Evolutionary conservation across 2,797 vertebrate species (phyloP).

Genomic region (Micropoecilia bifurca): DNA sequence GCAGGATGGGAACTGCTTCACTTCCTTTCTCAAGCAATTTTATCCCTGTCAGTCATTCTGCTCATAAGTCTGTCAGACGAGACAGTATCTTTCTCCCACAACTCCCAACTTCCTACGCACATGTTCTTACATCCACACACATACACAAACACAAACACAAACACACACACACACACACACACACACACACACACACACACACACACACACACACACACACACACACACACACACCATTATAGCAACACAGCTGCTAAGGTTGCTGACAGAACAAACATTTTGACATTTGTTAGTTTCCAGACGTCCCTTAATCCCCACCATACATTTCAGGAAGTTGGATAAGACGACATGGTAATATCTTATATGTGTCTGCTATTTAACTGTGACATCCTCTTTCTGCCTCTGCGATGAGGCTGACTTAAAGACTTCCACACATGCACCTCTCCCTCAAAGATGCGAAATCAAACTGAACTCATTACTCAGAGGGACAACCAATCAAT

Average conservation of each 20-base stretch:
- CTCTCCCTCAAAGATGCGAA: slow-evolving; percentile 11
- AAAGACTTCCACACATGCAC: background rate
- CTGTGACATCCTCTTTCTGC: background rate
- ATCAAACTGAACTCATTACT: slow-evolving; percentile 33
- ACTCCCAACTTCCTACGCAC: slow-evolving; percentile 44
- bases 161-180: background rate
- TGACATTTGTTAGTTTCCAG: background rate
- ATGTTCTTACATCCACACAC: slow-evolving; percentile 12
- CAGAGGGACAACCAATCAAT: slow-evolving; percentile 28
- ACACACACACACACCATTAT: slow-evolving; percentile 1
- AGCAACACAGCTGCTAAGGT: slow-evolving; percentile 29
- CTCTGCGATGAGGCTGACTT: slow-evolving; percentile 1
- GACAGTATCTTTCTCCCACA: slow-evolving; percentile 51
- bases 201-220: background rate
- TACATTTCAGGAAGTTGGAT: background rate
- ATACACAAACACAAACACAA: background rate
- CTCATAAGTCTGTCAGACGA: slow-evolving; percentile 45
- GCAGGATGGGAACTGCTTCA: slow-evolving; percentile 29
- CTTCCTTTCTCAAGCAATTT: slow-evolving; percentile 67
- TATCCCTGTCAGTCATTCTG: slow-evolving; percentile 61
- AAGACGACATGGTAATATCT: slow-evolving; percentile 5
- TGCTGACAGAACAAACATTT: slow-evolving; percentile 16
- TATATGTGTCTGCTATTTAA: background rate
- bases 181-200: background rate
- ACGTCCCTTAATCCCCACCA: background rate